Evolutionary conservation across 2,113 vertebrate genomes (phyloP).

Genomic region (Xiphorhynchus elegans): DNA sequence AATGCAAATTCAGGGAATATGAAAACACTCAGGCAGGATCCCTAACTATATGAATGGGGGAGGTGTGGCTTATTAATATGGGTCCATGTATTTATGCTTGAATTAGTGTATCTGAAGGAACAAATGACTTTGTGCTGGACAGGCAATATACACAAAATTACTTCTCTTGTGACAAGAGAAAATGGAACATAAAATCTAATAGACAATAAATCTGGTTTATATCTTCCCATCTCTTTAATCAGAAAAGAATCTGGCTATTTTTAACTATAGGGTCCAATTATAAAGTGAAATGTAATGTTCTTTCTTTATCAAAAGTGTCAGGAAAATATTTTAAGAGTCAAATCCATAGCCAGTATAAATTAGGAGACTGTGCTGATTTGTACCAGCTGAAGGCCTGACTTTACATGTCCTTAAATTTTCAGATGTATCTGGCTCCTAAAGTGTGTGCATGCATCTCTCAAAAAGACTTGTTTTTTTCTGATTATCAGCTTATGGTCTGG

Average conservation of each 20-base stretch:
- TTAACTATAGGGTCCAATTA: slow-evolving; percentile 52
- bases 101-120: slow-evolving; percentile 52
- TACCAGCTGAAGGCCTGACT: slow-evolving; percentile 33
- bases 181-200: slow-evolving; percentile 65
- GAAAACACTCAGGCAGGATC: not conserved
- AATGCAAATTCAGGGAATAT: not conserved
- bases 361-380: slow-evolving; percentile 10
- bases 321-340: slow-evolving; percentile 58
- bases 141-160: slow-evolving; percentile 52
- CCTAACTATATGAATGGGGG: not conserved
- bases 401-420: slow-evolving; percentile 3
- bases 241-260: slow-evolving; percentile 57
- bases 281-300: slow-evolving; percentile 54
- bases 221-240: slow-evolving; percentile 61
- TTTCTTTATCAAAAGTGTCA: slow-evolving; percentile 57
- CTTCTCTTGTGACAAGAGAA: slow-evolving; percentile 55
- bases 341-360: slow-evolving; percentile 15
- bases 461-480: not conserved
- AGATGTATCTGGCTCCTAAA: not conserved
- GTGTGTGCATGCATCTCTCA: not conserved
- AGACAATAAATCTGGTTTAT: slow-evolving; percentile 65
- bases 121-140: slow-evolving; percentile 49
- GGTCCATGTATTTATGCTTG: slow-evolving; percentile 51
- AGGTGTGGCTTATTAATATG: slow-evolving; percentile 28
- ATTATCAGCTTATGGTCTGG: not conserved